Conservation (phyloP, 1,140 invertebrate genomes). For the Drosophila miranda region DNA sequence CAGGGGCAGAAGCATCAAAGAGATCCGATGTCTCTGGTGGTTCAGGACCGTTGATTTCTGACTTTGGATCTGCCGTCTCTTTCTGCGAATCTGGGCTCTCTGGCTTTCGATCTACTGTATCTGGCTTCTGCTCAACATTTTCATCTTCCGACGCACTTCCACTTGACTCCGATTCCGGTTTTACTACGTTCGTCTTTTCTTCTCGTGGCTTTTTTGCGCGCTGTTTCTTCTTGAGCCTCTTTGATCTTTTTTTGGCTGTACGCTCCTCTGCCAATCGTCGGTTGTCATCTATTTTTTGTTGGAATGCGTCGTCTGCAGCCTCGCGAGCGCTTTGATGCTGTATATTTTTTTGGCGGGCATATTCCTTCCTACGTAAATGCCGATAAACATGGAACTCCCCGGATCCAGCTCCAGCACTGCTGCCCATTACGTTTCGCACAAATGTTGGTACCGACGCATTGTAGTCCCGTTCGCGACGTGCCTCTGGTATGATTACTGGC, state of each 20-base stretch:
- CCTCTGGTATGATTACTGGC: slow-evolving; percentile 92
- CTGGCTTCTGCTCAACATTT: neutral
- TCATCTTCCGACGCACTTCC: slow-evolving; percentile 44
- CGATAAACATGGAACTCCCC: slow-evolving; percentile 99
- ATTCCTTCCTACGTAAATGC: slow-evolving; percentile 96
- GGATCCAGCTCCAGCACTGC: slow-evolving; percentile 98
- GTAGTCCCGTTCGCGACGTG: slow-evolving; percentile 89
- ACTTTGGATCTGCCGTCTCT: neutral
- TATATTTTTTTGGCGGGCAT: slow-evolving; percentile 96
- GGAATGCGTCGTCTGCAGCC: slow-evolving; percentile 91
- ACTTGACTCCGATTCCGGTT: slow-evolving; percentile 33
- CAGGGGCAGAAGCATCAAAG: no score
- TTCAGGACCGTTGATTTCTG: neutral
- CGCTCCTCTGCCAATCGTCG: slow-evolving; percentile 88
- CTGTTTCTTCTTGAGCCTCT: slow-evolving; percentile 90
- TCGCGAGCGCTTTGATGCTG: slow-evolving; percentile 92
- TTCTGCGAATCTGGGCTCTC: neutral
- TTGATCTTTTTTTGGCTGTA: slow-evolving; percentile 93
- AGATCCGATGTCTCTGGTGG: neutral
- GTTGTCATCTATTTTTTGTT: slow-evolving; percentile 91
- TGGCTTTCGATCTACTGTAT: neutral
- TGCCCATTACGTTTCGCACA: slow-evolving; percentile 98
- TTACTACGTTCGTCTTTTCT: slow-evolving; percentile 21
- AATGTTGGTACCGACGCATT: slow-evolving; percentile 93
- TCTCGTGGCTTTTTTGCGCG: slow-evolving; percentile 63